A percentile compares a stretch with the other conserved stretches of the same genome.
Conservation (phyloP, 1,140 invertebrate genomes). For the Aphaenogaster floridana region DNA sequence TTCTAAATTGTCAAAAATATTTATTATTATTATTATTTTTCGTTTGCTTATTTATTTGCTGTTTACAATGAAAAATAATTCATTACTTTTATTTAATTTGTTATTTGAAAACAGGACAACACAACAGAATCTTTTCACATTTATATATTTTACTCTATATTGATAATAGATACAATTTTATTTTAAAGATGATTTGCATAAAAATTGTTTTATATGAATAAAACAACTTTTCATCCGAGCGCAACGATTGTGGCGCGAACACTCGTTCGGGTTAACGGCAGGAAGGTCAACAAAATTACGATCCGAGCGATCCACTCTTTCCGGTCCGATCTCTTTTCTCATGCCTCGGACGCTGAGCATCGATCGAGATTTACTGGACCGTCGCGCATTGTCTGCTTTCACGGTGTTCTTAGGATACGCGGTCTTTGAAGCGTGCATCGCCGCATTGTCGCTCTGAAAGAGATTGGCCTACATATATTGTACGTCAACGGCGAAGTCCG, state of each 20-base stretch:
- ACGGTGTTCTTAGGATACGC: conserved; percentile 62
- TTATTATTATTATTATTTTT: too few relatives aligned
- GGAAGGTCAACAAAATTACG: conserved; percentile 40
- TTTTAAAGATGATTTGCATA: background rate
- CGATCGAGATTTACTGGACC: conserved; percentile 70
- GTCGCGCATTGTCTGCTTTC: conserved; percentile 69
- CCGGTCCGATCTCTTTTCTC: conserved; percentile 56
- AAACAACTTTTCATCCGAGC: conserved; percentile 6
- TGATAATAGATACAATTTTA: background rate
- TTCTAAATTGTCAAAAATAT: too few relatives aligned
- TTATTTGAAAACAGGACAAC: background rate
- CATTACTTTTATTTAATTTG: background rate
- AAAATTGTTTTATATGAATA: background rate
- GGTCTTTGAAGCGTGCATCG: conserved; percentile 51
- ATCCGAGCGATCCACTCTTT: conserved; percentile 45
- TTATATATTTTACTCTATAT: background rate
- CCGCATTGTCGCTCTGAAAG: conserved; percentile 37
- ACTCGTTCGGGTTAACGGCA: conserved; percentile 40
- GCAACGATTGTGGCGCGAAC: conserved; percentile 13
- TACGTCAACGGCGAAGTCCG: background rate
- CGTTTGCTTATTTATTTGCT: background rate
- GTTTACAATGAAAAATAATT: background rate
- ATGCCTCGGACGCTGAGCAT: conserved; percentile 59
- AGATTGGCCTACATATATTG: conserved; percentile 55
- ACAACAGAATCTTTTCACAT: background rate